These are phyloP conservation scores for Rallus crepitans DNA, from an alignment of 2,797 vertebrate genomes.

Conservation along the genomic window DNA sequence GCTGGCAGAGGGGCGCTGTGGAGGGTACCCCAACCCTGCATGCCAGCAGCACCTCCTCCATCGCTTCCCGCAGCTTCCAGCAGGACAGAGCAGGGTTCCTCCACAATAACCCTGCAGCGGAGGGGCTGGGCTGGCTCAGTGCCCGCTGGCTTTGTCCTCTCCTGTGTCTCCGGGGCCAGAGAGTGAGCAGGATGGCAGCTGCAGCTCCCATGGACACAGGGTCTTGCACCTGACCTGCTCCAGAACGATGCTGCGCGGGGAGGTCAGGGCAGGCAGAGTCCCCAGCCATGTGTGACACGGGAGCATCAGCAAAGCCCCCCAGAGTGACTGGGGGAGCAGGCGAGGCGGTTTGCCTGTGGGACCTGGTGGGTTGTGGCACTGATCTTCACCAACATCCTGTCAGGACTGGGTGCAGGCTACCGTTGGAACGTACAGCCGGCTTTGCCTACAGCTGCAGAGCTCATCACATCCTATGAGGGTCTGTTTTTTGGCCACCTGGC, in stretches of 20 bases:
- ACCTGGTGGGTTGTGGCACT: not conserved
- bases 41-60: not conserved
- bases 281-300: no score
- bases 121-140: not conserved
- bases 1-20: not conserved
- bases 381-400: not conserved
- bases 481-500: not conserved
- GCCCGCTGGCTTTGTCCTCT: fast-evolving
- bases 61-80: not conserved
- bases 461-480: fast-evolving
- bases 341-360: not conserved
- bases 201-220: not conserved
- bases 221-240: not conserved
- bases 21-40: fast-evolving
- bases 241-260: fast-evolving
- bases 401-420: not conserved
- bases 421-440: not conserved
- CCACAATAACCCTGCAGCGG: fast-evolving
- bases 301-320: not conserved
- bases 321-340: fast-evolving
- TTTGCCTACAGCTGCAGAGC: not conserved
- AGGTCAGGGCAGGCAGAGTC: not conserved
- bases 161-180: fast-evolving
- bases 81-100: not conserved
- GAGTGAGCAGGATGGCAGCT: fast-evolving